Conservation (phyloP, 1,140 invertebrate species). For the Ridgeia piscesae region DNA sequence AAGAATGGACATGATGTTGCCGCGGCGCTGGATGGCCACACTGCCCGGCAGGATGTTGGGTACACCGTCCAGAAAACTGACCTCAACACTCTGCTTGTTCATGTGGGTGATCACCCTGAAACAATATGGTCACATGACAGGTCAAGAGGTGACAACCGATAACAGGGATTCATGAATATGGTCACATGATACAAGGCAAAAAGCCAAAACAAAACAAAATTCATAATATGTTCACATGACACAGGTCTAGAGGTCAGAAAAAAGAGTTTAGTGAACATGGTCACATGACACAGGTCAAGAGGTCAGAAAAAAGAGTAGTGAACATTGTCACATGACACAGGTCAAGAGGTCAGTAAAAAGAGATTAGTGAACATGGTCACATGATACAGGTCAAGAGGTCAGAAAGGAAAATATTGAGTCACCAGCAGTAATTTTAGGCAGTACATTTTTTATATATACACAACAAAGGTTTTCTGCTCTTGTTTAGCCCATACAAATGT, state of each 20-base stretch:
- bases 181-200: not conserved
- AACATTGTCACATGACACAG: not conserved
- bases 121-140: constrained; percentile 11
- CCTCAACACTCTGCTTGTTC: constrained; percentile 75
- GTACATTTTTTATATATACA: not conserved
- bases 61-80: constrained; percentile 74
- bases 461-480: no score
- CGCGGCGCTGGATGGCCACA: constrained; percentile 72
- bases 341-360: not conserved
- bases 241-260: not conserved
- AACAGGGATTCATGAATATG: not conserved
- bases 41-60: constrained; percentile 69
- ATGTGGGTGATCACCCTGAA: constrained; percentile 79
- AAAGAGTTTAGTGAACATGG: constrained; percentile 11
- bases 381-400: not conserved
- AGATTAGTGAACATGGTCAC: constrained; percentile 8
- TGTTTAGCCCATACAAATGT: no score
- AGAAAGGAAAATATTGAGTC: not conserved
- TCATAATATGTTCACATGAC: not conserved
- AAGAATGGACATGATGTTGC: constrained; percentile 71
- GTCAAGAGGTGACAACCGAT: not conserved
- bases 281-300: not conserved
- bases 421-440: not conserved
- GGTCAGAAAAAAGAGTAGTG: not conserved
- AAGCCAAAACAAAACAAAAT: not conserved